phyloP scores from a whole-genome alignment of 1,140 invertebrate genomes.

The Stenopsyche tienmushanensis region DNA sequence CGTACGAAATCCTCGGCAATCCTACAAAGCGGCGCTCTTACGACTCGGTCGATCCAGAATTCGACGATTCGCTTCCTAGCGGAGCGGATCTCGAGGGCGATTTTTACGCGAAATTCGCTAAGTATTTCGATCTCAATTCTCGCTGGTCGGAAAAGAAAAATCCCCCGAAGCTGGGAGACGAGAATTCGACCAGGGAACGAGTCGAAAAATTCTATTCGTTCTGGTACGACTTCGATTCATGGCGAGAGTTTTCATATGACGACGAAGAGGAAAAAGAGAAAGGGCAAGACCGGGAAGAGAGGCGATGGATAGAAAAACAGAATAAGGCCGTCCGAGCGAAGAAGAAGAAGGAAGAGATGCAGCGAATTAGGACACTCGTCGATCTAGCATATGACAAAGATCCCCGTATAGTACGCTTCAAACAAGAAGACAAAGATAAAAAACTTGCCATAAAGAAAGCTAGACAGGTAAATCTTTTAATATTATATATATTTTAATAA shows the following conservation, averaged over 20 bases:
- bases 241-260: slow-evolving; percentile 98
- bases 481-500: background rate
- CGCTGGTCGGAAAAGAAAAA: slow-evolving; percentile 89
- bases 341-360: slow-evolving; percentile 95
- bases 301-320: slow-evolving; percentile 96
- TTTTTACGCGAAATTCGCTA: slow-evolving; percentile 79
- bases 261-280: slow-evolving; percentile 99
- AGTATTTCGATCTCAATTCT: slow-evolving; percentile 83
- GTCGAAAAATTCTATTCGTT: slow-evolving; percentile 87
- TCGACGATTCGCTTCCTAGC: slow-evolving; percentile 86
- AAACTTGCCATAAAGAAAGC: slow-evolving; percentile 88
- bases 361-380: slow-evolving; percentile 83
- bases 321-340: slow-evolving; percentile 90
- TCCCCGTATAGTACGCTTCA: slow-evolving; percentile 88
- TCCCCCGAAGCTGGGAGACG: slow-evolving; percentile 83
- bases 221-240: slow-evolving; percentile 98
- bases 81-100: slow-evolving; percentile 75
- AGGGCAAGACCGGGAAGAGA: slow-evolving; percentile 92
- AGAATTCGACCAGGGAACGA: slow-evolving; percentile 66
- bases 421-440: slow-evolving; percentile 90
- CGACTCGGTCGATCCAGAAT: slow-evolving; percentile 94
- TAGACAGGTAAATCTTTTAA: slow-evolving; percentile 58
- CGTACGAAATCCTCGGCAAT: slow-evolving; percentile 74
- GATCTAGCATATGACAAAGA: slow-evolving; percentile 93
- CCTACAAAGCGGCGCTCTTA: slow-evolving; percentile 81